A percentile compares a stretch with the other conserved stretches of the same genome.
These are phyloP conservation scores for Circaetus cinerascens DNA, from an alignment of 2,113 vertebrate species.

Conservation along the genomic window DNA sequence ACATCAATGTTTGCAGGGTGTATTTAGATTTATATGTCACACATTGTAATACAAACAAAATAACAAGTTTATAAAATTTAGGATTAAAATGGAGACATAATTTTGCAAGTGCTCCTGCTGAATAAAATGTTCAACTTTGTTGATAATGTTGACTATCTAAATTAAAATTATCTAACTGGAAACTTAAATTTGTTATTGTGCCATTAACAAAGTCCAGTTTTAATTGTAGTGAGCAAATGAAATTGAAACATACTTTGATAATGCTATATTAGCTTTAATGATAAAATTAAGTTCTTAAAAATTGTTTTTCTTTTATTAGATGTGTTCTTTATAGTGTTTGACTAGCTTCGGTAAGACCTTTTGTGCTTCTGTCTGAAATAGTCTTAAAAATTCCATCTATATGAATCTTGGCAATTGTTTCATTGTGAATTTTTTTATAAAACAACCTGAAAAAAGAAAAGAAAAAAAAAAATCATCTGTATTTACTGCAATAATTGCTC, in stretches of 20 bases:
- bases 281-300: neutral
- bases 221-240: neutral
- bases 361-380: neutral
- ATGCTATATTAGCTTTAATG: neutral
- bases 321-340: neutral
- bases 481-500: neutral
- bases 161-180: neutral
- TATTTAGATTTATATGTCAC: neutral
- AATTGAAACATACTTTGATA: neutral
- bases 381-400: neutral
- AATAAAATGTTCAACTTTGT: neutral
- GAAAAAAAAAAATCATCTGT: neutral
- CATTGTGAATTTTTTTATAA: neutral
- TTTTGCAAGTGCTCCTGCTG: neutral
- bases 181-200: neutral
- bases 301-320: neutral
- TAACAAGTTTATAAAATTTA: neutral
- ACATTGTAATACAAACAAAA: neutral
- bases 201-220: neutral
- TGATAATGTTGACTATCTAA: neutral
- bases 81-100: neutral
- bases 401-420: neutral
- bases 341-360: neutral
- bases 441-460: neutral
- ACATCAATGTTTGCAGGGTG: neutral